Evolutionary conservation across 2,113 vertebrate species (phyloP).

Genomic region (Colinus virginianus): DNA sequence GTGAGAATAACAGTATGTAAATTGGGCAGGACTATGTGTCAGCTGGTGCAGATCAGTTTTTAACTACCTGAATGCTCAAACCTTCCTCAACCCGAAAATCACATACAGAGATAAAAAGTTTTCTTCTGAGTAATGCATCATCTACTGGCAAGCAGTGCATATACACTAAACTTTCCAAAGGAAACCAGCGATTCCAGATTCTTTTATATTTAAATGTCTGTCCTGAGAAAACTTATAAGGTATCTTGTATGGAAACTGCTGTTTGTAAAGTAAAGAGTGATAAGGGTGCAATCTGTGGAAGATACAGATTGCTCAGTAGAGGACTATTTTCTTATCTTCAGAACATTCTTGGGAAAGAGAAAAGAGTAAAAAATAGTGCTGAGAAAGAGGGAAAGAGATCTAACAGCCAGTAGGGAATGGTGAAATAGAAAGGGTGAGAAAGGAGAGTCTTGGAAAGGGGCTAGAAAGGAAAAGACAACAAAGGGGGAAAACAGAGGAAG

Average conservation of each 20-base stretch:
- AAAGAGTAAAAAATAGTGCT: constrained; percentile 11
- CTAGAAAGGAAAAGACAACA: constrained; percentile 56
- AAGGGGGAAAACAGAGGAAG: constrained; percentile 8
- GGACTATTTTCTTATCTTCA: constrained; percentile 28
- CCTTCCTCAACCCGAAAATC: constrained; percentile 21
- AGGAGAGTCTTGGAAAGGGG: constrained; percentile 50
- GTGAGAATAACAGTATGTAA: constrained; percentile 49
- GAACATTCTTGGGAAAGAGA: constrained; percentile 47
- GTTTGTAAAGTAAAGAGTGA: constrained; percentile 31
- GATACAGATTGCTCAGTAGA: constrained; percentile 6
- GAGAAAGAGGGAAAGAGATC: constrained; percentile 56
- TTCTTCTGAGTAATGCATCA: background rate
- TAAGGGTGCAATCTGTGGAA: constrained; percentile 35
- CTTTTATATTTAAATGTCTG: background rate
- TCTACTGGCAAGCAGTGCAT: background rate
- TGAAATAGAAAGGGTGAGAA: constrained; percentile 64
- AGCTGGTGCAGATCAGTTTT: constrained; percentile 4
- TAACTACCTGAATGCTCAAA: constrained; percentile 2
- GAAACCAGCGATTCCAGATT: background rate
- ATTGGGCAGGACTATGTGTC: constrained; percentile 9
- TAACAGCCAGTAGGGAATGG: constrained; percentile 29
- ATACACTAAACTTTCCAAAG: constrained; percentile 7
- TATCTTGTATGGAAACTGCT: constrained; percentile 5
- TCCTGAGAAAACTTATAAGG: background rate
- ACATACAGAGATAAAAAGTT: background rate